These are phyloP conservation scores for Lathamus discolor DNA, from an alignment of 2,113 vertebrate species.

Conservation along the genomic window DNA sequence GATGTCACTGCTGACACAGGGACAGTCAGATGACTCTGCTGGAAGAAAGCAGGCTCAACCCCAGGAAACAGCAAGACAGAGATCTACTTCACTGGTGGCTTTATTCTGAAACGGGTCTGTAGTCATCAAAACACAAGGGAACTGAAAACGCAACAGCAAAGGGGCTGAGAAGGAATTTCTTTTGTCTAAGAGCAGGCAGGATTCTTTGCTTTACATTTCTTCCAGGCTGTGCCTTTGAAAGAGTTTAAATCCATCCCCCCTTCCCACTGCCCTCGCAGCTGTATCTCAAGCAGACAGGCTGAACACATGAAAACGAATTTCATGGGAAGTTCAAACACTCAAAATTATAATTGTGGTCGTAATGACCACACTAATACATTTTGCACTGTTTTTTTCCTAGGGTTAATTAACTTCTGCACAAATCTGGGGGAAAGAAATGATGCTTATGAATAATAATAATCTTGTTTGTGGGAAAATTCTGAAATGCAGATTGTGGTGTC, in stretches of 20 bases:
- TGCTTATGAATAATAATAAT: neutral
- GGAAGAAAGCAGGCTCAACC: neutral
- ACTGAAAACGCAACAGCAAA: neutral
- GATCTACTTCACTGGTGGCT: too few species aligned
- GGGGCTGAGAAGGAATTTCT: neutral
- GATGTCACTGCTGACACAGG: too few species aligned
- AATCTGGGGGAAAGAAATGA: neutral
- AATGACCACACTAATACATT: neutral
- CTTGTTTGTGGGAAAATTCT: neutral
- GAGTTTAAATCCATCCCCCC: too few species aligned
- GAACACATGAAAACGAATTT: neutral
- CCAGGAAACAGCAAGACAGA: neutral
- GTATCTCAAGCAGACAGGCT: neutral
- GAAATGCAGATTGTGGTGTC: neutral
- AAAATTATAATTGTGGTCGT: neutral
- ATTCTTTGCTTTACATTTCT: neutral
- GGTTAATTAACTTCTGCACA: neutral
- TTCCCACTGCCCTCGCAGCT: neutral
- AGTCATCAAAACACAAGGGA: neutral
- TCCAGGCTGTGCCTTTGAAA: neutral
- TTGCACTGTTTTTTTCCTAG: neutral
- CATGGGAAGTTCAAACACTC: neutral
- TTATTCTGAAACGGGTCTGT: neutral
- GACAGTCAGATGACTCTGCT: too few species aligned
- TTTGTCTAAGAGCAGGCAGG: too few species aligned